These are phyloP conservation scores for Platysteira castanea DNA, from an alignment of 2,113 vertebrate genomes.

Conservation along the genomic window DNA sequence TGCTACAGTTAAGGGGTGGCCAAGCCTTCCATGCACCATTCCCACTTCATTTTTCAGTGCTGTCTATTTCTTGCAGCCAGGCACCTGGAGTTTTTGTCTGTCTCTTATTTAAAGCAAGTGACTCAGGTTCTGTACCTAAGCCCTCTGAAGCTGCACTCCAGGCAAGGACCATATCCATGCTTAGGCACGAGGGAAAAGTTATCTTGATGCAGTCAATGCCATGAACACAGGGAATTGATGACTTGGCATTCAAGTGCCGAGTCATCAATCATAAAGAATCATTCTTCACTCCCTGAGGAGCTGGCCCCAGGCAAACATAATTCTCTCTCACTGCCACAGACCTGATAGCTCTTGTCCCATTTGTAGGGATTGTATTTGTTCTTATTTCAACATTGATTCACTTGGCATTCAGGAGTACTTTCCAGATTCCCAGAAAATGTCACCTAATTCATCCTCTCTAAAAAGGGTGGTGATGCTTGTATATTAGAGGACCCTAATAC, in stretches of 20 bases:
- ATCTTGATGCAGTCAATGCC: conserved; percentile 74
- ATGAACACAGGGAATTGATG: conserved; percentile 74
- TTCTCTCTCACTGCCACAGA: conserved; percentile 74
- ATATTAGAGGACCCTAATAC: neutral
- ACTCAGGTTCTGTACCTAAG: neutral
- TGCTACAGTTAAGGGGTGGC: neutral
- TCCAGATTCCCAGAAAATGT: conserved; percentile 72
- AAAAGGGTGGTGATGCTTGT: conserved; percentile 29
- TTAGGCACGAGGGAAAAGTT: conserved; percentile 71
- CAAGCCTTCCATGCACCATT: neutral
- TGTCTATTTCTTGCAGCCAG: neutral
- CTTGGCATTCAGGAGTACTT: conserved; percentile 74
- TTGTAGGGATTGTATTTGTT: conserved; percentile 74
- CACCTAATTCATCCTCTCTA: conserved; percentile 65
- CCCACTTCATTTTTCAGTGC: neutral
- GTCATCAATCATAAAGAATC: conserved; percentile 82
- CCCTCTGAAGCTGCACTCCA: conserved; percentile 47
- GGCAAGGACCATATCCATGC: conserved; percentile 17
- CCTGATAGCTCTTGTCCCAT: conserved; percentile 73
- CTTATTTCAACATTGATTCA: conserved; percentile 78
- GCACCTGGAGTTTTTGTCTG: neutral
- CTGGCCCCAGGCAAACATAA: conserved; percentile 74
- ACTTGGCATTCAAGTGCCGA: conserved; percentile 76
- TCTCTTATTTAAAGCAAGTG: conserved; percentile 22
- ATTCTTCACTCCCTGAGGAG: conserved; percentile 74